These are phyloP conservation scores for Drosophila sechellia DNA, from an alignment of 1,140 invertebrate species.

Conservation along the genomic window DNA sequence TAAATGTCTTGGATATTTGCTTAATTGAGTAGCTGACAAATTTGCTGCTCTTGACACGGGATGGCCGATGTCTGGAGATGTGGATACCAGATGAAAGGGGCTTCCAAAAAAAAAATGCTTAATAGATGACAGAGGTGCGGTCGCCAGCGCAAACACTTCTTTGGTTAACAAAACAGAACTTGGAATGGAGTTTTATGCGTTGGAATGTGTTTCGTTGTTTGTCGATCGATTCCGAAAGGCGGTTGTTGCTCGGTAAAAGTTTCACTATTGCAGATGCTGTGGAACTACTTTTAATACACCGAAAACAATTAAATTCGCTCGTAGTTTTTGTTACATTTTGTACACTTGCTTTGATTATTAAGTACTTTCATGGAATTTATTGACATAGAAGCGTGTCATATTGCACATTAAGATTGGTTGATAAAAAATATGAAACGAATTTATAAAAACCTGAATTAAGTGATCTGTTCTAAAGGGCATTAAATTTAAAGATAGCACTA, in stretches of 20 bases:
- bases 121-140: slow-evolving; percentile 30
- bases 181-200: slow-evolving; percentile 31
- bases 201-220: slow-evolving; percentile 38
- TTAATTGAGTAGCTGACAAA: slow-evolving; percentile 78
- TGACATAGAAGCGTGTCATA: background rate
- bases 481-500: background rate
- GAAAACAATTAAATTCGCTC: background rate
- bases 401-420: background rate
- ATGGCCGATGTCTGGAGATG: slow-evolving; percentile 11
- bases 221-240: slow-evolving; percentile 33
- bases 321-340: background rate
- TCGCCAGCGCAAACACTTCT: slow-evolving; percentile 51
- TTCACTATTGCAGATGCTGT: slow-evolving; percentile 36
- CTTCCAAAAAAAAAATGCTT: slow-evolving; percentile 4
- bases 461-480: background rate
- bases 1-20: slow-evolving; percentile 46
- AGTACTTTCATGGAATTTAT: background rate
- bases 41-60: slow-evolving; percentile 54
- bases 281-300: slow-evolving; percentile 29
- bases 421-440: background rate
- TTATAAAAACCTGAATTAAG: background rate
- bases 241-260: slow-evolving; percentile 38
- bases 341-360: background rate
- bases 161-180: slow-evolving; percentile 38
- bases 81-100: background rate